Evolutionary conservation across 2,888 invertebrate genomes (phyloP).

Genomic region (Gonocerus acuteangulatus): DNA sequence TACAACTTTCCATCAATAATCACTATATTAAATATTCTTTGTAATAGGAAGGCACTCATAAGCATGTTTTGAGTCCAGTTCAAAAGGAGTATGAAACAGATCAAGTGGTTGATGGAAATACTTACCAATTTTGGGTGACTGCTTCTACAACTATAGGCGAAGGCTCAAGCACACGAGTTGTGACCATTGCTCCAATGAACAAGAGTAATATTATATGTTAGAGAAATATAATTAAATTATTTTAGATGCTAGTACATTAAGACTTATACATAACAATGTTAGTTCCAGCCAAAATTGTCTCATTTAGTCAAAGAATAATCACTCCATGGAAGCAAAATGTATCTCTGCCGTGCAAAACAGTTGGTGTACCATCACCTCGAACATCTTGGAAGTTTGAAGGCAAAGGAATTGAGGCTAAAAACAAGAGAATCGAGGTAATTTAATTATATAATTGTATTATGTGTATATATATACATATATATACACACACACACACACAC

Average conservation of each 20-base stretch:
- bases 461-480: neutral
- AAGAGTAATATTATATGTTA: slow-evolving; percentile 50
- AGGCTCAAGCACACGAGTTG: slow-evolving; percentile 69
- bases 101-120: slow-evolving; percentile 61
- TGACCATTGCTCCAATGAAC: slow-evolving; percentile 65
- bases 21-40: too few species aligned
- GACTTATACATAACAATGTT: slow-evolving; percentile 25
- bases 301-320: slow-evolving; percentile 69
- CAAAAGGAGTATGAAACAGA: slow-evolving; percentile 64
- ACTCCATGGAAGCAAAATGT: slow-evolving; percentile 85
- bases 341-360: slow-evolving; percentile 71
- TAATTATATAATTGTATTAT: too few species aligned
- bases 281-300: slow-evolving; percentile 82
- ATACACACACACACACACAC: neutral
- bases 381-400: slow-evolving; percentile 74
- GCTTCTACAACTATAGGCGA: slow-evolving; percentile 78
- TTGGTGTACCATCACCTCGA: slow-evolving; percentile 71
- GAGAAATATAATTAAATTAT: slow-evolving; percentile 1
- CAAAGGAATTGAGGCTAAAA: slow-evolving; percentile 53
- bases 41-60: slow-evolving; percentile 69
- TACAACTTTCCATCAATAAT: too few species aligned
- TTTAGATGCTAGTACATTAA: too few species aligned
- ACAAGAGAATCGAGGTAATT: slow-evolving; percentile 27
- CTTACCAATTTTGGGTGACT: slow-evolving; percentile 63
- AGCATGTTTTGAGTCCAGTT: slow-evolving; percentile 60